Base-by-base conservation (phyloP, 2,888 invertebrate species). In the Agrypnus murinus region DNA sequence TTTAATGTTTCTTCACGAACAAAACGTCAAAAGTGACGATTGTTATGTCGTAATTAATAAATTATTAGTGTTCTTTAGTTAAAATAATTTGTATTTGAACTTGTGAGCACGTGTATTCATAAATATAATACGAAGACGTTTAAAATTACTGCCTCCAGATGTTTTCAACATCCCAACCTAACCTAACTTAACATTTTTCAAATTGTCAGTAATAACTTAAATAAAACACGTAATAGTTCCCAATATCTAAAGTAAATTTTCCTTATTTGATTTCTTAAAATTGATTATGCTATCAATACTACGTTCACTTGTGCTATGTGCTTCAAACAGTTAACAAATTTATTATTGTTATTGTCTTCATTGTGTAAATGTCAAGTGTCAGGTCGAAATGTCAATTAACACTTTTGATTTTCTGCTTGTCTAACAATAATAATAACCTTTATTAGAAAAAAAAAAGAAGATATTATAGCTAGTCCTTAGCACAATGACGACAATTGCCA, bases 401-500 rank as follows among this genome's bases (percentile, higher is more conserved):
- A 62, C 17, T 62, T 25, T 45, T 43, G 62, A 46, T 57, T 45
- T 45, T 5, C 34, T 64, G 9, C 34, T 19, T 17, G n/a, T 64
- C 40, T 65, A 65, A 55, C 15, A 43, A 19, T 31, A 60, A 17
- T 36, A 55, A 53, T 14, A 19, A 59, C 32, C 25, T 8, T 58
- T 38, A n/a, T n/a, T n/a, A n/a, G n/a, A n/a, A 40, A 25, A 45
- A 5, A 7, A 48, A 38, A 9, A n/a, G 17, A 36, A 36, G 5
- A 25, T 5, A 55, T 36, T 36, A 38, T 38, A 34, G 34, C 14
- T 55, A 55, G 32, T 12, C 2, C 7, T 45, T 19, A 50, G 38
- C 19, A 77, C 60, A 66, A 88, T 88, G 88, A 86, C 87, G 74
- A 87, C 88, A 53, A 87, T 91, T 70, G 88, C 90, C 43, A 86